Evolutionary conservation across 2,113 vertebrate genomes (phyloP), one percentile per base, ranked within the genome.

Genomic region (Vidua macroura): DNA sequence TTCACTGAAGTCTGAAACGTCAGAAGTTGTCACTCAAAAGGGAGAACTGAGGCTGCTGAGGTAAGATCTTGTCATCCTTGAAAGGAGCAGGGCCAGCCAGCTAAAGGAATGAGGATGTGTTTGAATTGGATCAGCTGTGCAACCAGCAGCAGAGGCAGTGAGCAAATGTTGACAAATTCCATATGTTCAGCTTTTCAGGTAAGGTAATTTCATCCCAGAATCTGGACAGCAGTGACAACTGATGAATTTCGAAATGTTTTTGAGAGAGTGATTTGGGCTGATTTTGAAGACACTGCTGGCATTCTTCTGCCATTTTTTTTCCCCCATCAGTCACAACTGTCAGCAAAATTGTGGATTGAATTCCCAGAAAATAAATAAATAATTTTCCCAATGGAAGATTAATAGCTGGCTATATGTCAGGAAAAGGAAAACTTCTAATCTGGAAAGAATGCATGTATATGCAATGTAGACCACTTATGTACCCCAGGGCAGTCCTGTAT

Each of bases 131-230:
- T 83, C 94, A 90, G 4, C 59, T 67, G 46, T n/a, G 70, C 87
- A 93, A 46, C 55, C 67, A 51, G 51, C 63, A 80, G 63, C 63
- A 80, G 35, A 80, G 31, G 9, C 46, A 67, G 35, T 17, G 68
- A 86, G 60, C 22, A 82, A 82, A 66, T 77, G 70, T 55, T 95
- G 93, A 90, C 87, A 93, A 82, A 91, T 92, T 77, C 93, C 85
- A 20, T 91, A 55, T 79, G 63, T 93, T 92, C 84, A 91, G 39
- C 13, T 86, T 80, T 78, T 81, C 70, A 91, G 75, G 72, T 90
- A 78, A 73, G 48, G n/a, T 31, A 41, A 19, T 59, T 85, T 62
- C 67, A 69, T 58, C 59, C 33, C 37, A 39, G 43, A 67, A 37
- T 70, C 39, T 77, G 64, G 68, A 72, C 92, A 91, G 72, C 19